phyloP scores from a whole-genome alignment of 1,140 invertebrate genomes.

The Scaptomyza hsui region DNA sequence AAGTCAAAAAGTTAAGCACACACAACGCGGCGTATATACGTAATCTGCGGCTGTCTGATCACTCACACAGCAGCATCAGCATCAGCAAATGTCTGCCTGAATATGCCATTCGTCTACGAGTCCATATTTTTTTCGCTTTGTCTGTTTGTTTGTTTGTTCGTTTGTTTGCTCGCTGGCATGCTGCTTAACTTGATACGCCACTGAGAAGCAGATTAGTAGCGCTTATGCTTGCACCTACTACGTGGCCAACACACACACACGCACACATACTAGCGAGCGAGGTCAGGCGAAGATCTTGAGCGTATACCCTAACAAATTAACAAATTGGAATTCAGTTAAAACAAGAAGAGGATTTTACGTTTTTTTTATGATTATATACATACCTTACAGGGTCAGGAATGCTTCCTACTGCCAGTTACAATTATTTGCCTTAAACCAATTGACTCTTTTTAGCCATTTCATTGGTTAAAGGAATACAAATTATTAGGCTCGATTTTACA shows the following conservation, averaged over 20 bases:
- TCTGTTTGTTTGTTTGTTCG: conserved; percentile 58
- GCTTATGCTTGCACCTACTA: conserved; percentile 81
- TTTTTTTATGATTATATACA: too few species aligned
- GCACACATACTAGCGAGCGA: conserved; percentile 17
- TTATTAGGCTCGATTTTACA: too few species aligned
- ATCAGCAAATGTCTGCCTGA: not conserved
- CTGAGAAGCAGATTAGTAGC: conserved; percentile 81
- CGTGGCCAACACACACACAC: conserved; percentile 47
- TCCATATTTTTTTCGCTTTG: conserved; percentile 2
- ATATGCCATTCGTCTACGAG: conserved; percentile 26
- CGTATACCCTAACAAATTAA: conserved; percentile 31
- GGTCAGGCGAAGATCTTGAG: conserved; percentile 29
- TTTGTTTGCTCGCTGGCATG: conserved; percentile 75
- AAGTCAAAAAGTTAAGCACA: conserved; percentile 79
- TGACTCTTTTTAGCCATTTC: too few species aligned
- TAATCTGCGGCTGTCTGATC: conserved; percentile 80
- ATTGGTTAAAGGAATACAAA: too few species aligned
- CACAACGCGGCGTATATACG: conserved; percentile 75
- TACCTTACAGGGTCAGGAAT: too few species aligned
- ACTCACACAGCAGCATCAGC: conserved; percentile 63
- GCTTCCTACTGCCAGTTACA: too few species aligned
- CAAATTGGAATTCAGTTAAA: too few species aligned
- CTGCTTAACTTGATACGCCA: conserved; percentile 79
- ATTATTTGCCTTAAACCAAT: too few species aligned
- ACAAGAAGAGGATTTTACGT: too few species aligned